A percentile compares a stretch with the other conserved stretches of the same genome.
Conservation (phyloP, 92 coral and sea anemone genomes). For the Porites rus region DNA sequence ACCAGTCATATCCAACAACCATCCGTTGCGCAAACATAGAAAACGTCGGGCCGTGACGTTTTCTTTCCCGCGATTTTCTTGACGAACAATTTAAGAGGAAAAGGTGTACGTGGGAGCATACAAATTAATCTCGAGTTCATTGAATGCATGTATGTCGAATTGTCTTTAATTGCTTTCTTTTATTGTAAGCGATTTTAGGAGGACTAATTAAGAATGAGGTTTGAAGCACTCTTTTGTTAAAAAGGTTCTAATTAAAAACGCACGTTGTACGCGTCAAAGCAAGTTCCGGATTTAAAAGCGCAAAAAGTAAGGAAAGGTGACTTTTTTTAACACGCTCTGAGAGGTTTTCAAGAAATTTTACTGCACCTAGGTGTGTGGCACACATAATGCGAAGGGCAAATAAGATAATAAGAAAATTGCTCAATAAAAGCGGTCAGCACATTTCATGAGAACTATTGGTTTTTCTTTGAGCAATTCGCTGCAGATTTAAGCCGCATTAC, state of each 20-base stretch:
- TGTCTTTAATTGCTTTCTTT: conserved; percentile 16
- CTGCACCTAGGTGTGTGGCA: neutral
- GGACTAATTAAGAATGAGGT: neutral
- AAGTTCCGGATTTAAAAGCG: too few species aligned
- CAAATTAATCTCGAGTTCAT: neutral
- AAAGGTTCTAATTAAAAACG: conserved; percentile 6
- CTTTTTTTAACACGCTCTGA: neutral
- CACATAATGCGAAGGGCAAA: neutral
- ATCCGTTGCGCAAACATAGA: neutral
- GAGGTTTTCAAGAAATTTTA: neutral
- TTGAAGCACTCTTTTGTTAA: neutral
- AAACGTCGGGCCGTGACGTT: neutral
- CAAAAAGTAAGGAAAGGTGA: neutral
- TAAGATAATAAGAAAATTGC: neutral
- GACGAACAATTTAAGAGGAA: neutral
- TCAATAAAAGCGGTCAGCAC: too few species aligned
- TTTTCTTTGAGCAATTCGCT: too few species aligned
- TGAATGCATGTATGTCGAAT: neutral
- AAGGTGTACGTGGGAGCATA: neutral
- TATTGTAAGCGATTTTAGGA: neutral
- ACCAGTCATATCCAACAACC: neutral
- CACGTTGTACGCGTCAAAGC: neutral
- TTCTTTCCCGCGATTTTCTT: neutral
- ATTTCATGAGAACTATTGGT: too few species aligned
- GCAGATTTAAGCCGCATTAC: too few species aligned